Base-by-base conservation (phyloP, 2,113 vertebrate genomes). In the Polypterus bichir region DNA sequence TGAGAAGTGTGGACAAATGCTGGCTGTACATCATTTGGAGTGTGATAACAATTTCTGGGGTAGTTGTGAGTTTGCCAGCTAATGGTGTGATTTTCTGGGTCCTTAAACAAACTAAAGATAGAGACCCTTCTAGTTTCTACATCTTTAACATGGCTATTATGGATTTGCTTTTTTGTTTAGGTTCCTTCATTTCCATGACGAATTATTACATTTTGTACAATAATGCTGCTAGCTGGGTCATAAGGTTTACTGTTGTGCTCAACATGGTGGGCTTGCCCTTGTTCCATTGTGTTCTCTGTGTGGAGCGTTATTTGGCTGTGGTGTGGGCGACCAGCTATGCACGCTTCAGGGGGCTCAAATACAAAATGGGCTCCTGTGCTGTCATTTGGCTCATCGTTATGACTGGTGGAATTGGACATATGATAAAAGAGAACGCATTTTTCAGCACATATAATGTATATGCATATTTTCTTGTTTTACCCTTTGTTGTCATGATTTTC, bases 291-390 rank as follows among this genome's bases (percentile, higher is more conserved):
- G 85, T 83, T 27, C 82, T 87, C 63, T 83, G 79, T 61, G 49
- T 85, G 44, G 83, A 87, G 62, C 80, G 82, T 62, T 85, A 87
- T 62, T 49, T 78, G 4, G 85, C 85, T 0, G 83, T 86, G 65
- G 83, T 83, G 46, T 79, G 85, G 54, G 83, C 84, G 0, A 66
- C 86, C 1, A 2, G 81, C 1, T 86, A 85, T 70, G 66, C 70
- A 0, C 49, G 70, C 1, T 69, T 76, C 65, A 76, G 71, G 3
- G 73, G 82, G 73, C 81, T 74, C 55, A 75, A 67, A 56, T 60
- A 81, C 64, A 76, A 83, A 2, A 49, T 58, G 0, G 59, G 60
- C 5, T 27, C 83, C 5, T 79, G 76, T 0, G 49, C 60, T 5
- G 48, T 68, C 6, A 73, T 74, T 45, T 86, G 83, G 83, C 67